phyloP scores from a whole-genome alignment of 2,888 invertebrate genomes.

The Exocentrus adspersus region DNA sequence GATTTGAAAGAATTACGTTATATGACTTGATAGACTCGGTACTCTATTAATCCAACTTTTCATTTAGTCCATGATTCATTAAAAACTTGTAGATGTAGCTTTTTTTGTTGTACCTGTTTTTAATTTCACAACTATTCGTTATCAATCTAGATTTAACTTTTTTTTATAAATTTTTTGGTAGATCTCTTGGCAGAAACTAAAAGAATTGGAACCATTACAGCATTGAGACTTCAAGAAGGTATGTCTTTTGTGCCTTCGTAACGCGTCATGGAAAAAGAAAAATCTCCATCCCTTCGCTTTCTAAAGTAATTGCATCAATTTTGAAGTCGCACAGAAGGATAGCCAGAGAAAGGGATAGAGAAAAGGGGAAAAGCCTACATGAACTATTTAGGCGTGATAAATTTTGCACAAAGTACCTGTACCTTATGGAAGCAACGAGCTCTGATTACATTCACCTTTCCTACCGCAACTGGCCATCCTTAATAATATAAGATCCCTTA shows the following conservation, averaged over 20 bases:
- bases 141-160: no score
- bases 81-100: conserved; percentile 8
- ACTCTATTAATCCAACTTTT: background rate
- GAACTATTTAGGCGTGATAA: conserved; percentile 4
- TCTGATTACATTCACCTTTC: conserved; percentile 42
- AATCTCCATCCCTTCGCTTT: no score
- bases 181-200: no score
- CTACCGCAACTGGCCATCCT: conserved; percentile 38
- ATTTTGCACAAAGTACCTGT: conserved; percentile 31
- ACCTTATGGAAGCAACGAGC: conserved; percentile 34
- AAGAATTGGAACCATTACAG: no score
- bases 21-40: background rate
- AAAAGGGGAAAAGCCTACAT: background rate
- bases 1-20: background rate
- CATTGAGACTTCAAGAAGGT: no score
- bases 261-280: no score
- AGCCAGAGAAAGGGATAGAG: background rate
- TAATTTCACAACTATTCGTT: no score
- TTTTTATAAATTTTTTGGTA: no score
- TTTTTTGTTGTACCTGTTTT: no score
- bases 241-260: no score
- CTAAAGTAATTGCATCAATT: background rate
- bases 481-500: conserved; percentile 37
- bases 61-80: conserved; percentile 1
- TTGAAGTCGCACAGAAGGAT: background rate